Evolutionary conservation across 2,888 invertebrate genomes (phyloP), one percentile per base, ranked within the genome.

Genomic region (Galerucella nymphaeae): DNA sequence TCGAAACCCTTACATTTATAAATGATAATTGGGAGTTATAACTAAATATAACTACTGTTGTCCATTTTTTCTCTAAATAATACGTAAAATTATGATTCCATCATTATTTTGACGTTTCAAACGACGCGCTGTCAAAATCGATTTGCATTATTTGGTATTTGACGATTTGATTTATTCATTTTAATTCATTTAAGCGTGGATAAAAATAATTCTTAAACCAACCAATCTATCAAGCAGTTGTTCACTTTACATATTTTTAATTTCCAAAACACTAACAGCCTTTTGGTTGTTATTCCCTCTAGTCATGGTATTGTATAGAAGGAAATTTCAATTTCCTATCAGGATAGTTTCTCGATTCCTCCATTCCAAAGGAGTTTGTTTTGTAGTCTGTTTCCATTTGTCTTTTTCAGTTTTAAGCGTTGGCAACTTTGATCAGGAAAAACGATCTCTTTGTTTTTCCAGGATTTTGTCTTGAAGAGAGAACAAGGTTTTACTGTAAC

Each of bases 401-500:
- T 62, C 61, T 62, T 62, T 41, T 42, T 62, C 61, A 62, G 61
- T 42, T 42, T 62, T 62, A 62, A 62, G 61, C 42, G 61, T 18
- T 62, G 42, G 38, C 61, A 62, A 62, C 42, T 62, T 62, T 42
- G 61, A 62, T 62, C 61, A 62, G 61, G 61, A 62, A 42, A 62
- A 62, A 62, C 61, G 61, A 62, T 62, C 14, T 13, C 42, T 62
- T 62, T 62, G 61, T 62, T 62, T 62, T 42, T 62, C 42, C 42
- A 62, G 61, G 18, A 62, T 62, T 62, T 42, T 42, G 42, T 62
- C 61, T 38, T 41, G 30, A 30, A 30, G 16, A 11, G 41, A n/a
- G 6, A 62, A 62, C 61, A 42, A 42, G 61, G 16, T 62, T 62
- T 62, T 62, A 38, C 41, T 16, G 38, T 42, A 42, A 11, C 61